phyloP scores from a whole-genome alignment of 1,140 invertebrate species.

The Lordiphosa collinella region DNA sequence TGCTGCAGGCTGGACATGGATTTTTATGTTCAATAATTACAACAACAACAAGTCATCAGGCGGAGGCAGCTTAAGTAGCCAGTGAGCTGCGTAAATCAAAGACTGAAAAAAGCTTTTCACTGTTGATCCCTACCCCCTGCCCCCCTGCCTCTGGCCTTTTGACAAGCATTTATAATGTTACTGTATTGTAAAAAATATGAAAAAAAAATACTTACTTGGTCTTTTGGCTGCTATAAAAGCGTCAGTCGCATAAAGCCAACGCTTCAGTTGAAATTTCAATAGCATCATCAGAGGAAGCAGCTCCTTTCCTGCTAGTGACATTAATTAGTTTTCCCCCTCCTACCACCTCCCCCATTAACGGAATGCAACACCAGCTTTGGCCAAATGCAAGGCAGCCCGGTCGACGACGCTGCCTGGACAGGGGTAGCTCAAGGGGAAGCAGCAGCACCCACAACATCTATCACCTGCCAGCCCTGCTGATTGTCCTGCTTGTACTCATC shows the following conservation, averaged over 20 bases:
- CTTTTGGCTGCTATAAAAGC: conserved; percentile 61
- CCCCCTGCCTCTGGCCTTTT: conserved; percentile 32
- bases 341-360: not conserved
- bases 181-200: conserved; percentile 49
- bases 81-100: conserved; percentile 44
- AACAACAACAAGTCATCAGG: conserved; percentile 37
- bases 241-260: conserved; percentile 34
- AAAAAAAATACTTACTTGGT: conserved; percentile 4
- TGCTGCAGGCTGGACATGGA: conserved; percentile 68
- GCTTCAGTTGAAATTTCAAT: conserved; percentile 76
- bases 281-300: conserved; percentile 29
- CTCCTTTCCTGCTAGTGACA: conserved; percentile 14
- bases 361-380: conserved; percentile 27
- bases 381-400: conserved; percentile 17
- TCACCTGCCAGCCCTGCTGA: conserved; percentile 56
- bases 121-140: conserved; percentile 33
- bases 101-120: conserved; percentile 74
- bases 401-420: conserved; percentile 19
- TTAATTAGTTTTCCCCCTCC: conserved; percentile 37
- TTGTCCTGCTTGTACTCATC: conserved; percentile 57
- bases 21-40: conserved; percentile 75
- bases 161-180: conserved; percentile 76
- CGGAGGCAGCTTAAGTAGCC: conserved; percentile 10
- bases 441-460: conserved; percentile 15
- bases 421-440: not conserved